These are phyloP conservation scores for Antechinus flavipes DNA, from an alignment of 2,113 vertebrate genomes.

Conservation along the genomic window DNA sequence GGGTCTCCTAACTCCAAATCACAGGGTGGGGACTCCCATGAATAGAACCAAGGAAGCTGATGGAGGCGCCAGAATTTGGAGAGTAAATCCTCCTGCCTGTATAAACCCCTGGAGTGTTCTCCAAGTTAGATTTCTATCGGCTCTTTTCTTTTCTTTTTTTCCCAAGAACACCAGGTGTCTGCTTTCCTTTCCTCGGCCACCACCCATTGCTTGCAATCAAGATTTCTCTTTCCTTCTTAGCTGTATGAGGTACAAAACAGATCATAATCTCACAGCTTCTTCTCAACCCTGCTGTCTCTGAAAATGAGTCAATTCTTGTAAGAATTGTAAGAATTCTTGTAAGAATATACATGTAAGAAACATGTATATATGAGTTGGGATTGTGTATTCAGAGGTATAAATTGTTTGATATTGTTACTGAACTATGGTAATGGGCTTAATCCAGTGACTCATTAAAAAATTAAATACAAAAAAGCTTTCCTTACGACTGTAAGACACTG, in stretches of 20 bases:
- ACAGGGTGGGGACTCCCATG: no score
- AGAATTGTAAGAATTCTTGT: neutral
- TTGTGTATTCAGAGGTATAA: neutral
- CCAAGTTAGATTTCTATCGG: neutral
- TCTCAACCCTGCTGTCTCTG: neutral
- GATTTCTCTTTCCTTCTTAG: neutral
- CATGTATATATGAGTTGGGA: neutral
- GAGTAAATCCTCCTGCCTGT: neutral
- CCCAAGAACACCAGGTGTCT: no score
- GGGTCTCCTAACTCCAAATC: no score
- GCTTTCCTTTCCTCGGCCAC: neutral
- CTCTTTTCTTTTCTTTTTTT: neutral
- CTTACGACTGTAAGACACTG: conserved; percentile 19
- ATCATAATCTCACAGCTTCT: neutral
- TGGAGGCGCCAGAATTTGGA: neutral
- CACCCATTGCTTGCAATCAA: neutral
- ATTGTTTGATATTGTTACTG: neutral
- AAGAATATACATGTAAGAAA: neutral
- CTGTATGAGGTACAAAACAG: neutral
- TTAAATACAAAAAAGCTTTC: conserved; percentile 32
- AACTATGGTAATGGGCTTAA: conserved; percentile 10
- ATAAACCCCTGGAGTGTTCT: no score
- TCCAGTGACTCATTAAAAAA: neutral
- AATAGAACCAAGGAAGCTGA: neutral
- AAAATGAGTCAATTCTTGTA: neutral